Conservation (phyloP, 1,140 invertebrate genomes). For the Gryon sp. region DNA sequence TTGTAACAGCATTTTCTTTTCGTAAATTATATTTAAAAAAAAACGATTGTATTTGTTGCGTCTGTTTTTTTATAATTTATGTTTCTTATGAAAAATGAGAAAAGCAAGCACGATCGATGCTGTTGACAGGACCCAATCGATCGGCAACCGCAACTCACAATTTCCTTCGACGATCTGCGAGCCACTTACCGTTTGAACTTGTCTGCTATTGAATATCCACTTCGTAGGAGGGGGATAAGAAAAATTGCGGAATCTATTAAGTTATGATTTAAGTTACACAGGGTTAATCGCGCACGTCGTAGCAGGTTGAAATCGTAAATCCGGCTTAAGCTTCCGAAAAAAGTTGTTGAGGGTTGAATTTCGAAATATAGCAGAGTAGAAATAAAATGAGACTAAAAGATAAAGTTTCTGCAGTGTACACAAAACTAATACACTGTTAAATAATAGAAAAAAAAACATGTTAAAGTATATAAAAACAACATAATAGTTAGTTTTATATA, state of each 20-base stretch:
- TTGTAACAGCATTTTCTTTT: slow-evolving; percentile 41
- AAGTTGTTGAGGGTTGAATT: too few species aligned
- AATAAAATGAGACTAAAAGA: too few species aligned
- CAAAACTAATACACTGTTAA: too few species aligned
- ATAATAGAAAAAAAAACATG: too few species aligned
- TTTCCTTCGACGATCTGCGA: slow-evolving; percentile 67
- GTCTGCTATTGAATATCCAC: slow-evolving; percentile 56
- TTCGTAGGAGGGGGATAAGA: slow-evolving; percentile 68
- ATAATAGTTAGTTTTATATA: too few species aligned
- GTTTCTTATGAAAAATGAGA: slow-evolving; percentile 31
- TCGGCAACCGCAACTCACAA: slow-evolving; percentile 61
- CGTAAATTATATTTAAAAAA: slow-evolving; percentile 23
- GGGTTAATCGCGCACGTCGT: slow-evolving; percentile 32
- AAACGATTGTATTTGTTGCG: slow-evolving; percentile 12
- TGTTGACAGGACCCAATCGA: slow-evolving; percentile 53
- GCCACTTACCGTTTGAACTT: slow-evolving; percentile 66
- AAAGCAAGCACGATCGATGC: slow-evolving; percentile 26
- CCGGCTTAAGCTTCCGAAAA: slow-evolving; percentile 6
- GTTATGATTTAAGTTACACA: slow-evolving; percentile 31
- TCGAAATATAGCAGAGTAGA: too few species aligned
- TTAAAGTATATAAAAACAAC: too few species aligned
- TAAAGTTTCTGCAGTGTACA: too few species aligned
- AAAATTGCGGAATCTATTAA: slow-evolving; percentile 58
- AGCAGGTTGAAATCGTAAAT: slow-evolving; percentile 16
- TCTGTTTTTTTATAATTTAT: too few species aligned